Conservation (phyloP, 2,797 vertebrate species). For the Bryconaethiops microstoma region DNA sequence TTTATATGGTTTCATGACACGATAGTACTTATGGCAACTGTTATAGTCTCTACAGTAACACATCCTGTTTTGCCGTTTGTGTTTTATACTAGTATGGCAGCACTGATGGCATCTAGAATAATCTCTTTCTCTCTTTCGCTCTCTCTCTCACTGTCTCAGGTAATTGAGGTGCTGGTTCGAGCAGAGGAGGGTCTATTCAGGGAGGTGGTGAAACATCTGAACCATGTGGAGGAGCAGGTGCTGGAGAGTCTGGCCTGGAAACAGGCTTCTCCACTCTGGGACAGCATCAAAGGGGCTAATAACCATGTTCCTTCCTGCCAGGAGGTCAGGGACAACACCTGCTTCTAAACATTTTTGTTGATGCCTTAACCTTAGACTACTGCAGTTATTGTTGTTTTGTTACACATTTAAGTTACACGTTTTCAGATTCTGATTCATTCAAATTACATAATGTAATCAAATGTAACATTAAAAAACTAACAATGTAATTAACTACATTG, state of each 20-base stretch:
- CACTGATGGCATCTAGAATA: neutral
- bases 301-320: constrained; percentile 86
- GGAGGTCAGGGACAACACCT: constrained; percentile 76
- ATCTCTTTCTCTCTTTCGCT: neutral
- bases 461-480: no score
- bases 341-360: constrained; percentile 12
- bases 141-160: constrained; percentile 80
- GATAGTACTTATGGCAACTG: neutral
- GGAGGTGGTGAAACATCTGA: constrained; percentile 97
- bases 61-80: neutral
- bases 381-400: neutral
- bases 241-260: constrained; percentile 92
- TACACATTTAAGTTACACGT: neutral
- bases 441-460: no score
- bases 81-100: neutral
- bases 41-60: neutral
- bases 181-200: constrained; percentile 94
- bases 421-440: no score
- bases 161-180: constrained; percentile 95
- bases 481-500: no score
- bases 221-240: constrained; percentile 94
- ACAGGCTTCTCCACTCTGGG: constrained; percentile 87
- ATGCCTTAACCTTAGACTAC: neutral
- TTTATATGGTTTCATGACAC: neutral
- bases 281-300: constrained; percentile 72